Evolutionary conservation across 2,797 vertebrate genomes (phyloP).

Genomic region (Paedocypris micromegethes): DNA sequence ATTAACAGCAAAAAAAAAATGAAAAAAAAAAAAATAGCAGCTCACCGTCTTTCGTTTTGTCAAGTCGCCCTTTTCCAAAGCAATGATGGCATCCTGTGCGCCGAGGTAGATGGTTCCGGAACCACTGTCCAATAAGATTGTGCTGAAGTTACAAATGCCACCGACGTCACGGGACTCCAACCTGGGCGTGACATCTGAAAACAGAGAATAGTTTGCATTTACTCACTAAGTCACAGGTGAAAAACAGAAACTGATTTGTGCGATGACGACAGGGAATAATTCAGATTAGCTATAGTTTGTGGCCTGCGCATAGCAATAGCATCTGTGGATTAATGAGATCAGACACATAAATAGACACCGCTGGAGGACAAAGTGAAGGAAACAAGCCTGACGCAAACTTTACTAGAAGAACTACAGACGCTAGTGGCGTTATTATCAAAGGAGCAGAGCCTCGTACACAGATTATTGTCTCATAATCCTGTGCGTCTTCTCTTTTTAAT

Average conservation of each 20-base stretch:
- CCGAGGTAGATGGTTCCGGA: conserved; percentile 72
- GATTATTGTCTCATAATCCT: background rate
- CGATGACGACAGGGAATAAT: no score
- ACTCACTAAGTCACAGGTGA: background rate
- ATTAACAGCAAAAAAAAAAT: background rate
- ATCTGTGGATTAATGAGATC: no score
- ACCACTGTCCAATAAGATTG: conserved; percentile 68
- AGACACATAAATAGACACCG: no score
- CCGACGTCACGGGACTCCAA: conserved; percentile 53
- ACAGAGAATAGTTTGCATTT: background rate
- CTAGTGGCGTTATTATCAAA: no score
- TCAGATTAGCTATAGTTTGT: no score
- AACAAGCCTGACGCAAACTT: no score
- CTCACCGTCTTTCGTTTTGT: conserved; percentile 33
- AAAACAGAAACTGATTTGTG: background rate
- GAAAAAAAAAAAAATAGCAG: background rate
- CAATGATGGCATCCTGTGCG: conserved; percentile 71
- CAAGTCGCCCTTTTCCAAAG: conserved; percentile 63
- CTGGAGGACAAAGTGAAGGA: no score
- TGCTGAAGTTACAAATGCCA: conserved; percentile 66
- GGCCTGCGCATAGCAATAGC: no score
- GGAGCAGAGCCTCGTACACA: no score
- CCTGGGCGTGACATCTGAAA: conserved; percentile 48
- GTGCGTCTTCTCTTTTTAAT: background rate
- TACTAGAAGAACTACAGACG: no score